Conservation (phyloP, 1,140 invertebrate genomes). For the Hyles euphorbiae region DNA sequence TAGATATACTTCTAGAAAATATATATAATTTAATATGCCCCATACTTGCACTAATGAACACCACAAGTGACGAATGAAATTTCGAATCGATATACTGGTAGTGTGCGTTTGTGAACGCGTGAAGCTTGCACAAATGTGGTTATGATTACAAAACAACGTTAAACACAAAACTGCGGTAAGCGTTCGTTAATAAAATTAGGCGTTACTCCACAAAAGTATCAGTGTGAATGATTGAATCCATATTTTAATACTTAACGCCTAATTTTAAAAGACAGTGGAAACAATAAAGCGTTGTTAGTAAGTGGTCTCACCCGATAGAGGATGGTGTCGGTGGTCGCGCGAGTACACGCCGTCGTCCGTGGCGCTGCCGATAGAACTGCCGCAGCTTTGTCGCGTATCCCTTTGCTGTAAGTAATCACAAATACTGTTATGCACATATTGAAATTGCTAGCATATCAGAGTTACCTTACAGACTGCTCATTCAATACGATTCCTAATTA, state of each 20-base stretch:
- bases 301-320: constrained; percentile 41
- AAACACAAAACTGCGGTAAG: constrained; percentile 8
- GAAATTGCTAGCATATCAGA: too few species aligned
- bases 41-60: too few species aligned
- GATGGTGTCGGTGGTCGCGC: constrained; percentile 50
- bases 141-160: constrained; percentile 8
- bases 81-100: too few species aligned
- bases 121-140: constrained; percentile 15
- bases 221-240: too few species aligned
- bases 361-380: constrained; percentile 62
- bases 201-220: too few species aligned
- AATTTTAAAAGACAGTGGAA: too few species aligned
- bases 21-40: too few species aligned
- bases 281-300: not conserved
- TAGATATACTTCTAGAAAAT: too few species aligned
- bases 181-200: not conserved
- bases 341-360: constrained; percentile 62
- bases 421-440: not conserved
- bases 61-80: too few species aligned
- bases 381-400: constrained; percentile 62
- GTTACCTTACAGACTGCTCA: too few species aligned
- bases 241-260: too few species aligned
- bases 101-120: not conserved
- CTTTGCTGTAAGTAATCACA: constrained; percentile 29
- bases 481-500: too few species aligned